A percentile compares a stretch with the other conserved stretches of the same genome.
Conservation (phyloP, 2,888 invertebrate species). For the Nipponacmea schrenckii region DNA sequence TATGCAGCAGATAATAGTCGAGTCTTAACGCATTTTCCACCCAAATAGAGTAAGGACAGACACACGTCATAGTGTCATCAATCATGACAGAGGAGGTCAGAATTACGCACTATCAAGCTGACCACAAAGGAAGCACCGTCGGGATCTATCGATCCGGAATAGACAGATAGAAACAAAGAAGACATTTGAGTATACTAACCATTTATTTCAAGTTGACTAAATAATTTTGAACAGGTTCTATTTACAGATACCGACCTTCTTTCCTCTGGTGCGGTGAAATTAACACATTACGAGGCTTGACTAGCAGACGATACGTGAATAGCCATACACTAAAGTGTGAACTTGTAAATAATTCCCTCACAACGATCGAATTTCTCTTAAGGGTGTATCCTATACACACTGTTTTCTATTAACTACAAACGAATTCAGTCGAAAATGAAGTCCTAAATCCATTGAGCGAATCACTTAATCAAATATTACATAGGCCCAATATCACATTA, state of each 20-base stretch:
- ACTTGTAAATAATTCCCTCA: conserved; percentile 3
- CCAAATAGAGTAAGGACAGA: neutral
- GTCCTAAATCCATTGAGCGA: too few species aligned
- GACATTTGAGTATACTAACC: neutral
- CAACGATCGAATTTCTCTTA: conserved; percentile 5
- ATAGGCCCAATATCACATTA: too few species aligned
- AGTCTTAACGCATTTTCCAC: neutral
- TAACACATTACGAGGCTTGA: too few species aligned
- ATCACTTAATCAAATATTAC: too few species aligned
- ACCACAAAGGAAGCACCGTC: neutral
- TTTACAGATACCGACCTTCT: neutral
- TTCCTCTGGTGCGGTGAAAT: neutral
- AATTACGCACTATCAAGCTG: neutral
- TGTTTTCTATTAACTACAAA: too few species aligned
- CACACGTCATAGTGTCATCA: neutral
- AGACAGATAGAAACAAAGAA: neutral
- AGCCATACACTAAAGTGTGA: neutral
- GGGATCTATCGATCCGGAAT: neutral
- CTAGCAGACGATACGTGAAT: conserved; percentile 3
- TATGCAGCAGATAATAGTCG: neutral
- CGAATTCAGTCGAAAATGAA: too few species aligned
- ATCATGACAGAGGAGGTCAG: neutral
- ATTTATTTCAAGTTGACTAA: conserved; percentile 3
- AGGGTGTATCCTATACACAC: neutral
- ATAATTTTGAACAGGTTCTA: neutral